Conservation (phyloP, 2,797 vertebrate genomes). For the Telmatherina bonti region DNA sequence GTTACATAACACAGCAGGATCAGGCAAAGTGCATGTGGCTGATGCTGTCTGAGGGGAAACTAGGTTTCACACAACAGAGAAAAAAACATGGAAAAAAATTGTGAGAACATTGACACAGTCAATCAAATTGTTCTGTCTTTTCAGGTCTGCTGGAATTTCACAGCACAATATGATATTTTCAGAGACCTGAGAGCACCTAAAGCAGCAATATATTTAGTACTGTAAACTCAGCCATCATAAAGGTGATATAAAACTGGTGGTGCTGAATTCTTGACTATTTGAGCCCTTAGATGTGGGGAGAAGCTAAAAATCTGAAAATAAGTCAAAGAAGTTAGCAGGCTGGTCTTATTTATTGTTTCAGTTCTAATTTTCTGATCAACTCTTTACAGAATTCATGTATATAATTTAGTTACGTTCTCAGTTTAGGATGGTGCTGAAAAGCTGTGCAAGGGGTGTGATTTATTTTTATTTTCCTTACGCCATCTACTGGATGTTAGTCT, state of each 20-base stretch:
- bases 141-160: conserved; percentile 29
- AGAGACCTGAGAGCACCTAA: not conserved
- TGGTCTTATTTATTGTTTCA: not conserved
- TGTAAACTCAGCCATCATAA: not conserved
- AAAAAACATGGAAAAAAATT: not conserved
- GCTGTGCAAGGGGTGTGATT: not conserved
- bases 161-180: conserved; percentile 3
- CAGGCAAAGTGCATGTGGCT: not conserved
- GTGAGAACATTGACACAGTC: not conserved
- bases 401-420: too few species aligned
- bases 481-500: conserved; percentile 71
- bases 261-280: not conserved
- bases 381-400: too few species aligned
- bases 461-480: conserved; percentile 46
- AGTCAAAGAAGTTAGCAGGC: not conserved
- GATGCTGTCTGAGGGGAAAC: conserved; percentile 16
- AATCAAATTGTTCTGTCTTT: conserved; percentile 17
- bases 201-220: not conserved
- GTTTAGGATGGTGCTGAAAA: not conserved
- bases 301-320: not conserved
- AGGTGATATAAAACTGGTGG: not conserved
- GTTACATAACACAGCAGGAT: conserved; percentile 9
- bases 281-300: not conserved
- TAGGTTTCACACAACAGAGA: not conserved
- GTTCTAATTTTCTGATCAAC: not conserved